Evolutionary conservation across 2,797 vertebrate species (phyloP).

Genomic region (Crocodylus rhombifer): DNA sequence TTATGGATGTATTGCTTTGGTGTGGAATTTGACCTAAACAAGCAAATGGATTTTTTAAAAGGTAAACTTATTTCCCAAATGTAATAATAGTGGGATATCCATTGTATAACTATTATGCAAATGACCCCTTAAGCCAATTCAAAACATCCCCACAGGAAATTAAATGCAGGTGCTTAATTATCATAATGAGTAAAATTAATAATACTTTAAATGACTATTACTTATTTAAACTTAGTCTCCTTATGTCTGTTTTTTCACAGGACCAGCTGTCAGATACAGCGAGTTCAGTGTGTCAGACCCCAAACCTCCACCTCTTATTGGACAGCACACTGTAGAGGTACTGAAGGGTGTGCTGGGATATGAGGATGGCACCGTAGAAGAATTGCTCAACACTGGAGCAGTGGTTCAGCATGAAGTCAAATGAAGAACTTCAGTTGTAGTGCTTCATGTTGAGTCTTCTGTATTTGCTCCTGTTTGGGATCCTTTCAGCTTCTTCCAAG

Average conservation of each 20-base stretch:
- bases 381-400: constrained; percentile 79
- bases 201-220: not conserved
- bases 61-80: not conserved
- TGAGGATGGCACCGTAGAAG: constrained; percentile 77
- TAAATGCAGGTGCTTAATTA: not conserved
- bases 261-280: constrained; percentile 88
- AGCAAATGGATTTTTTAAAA: not conserved
- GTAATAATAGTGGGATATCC: not conserved
- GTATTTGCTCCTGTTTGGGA: constrained; percentile 55
- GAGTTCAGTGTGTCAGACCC: constrained; percentile 81
- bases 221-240: not conserved
- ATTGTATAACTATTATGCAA: not conserved
- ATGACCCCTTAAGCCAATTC: not conserved
- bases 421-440: constrained; percentile 68
- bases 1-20: not conserved
- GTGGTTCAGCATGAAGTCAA: constrained; percentile 82
- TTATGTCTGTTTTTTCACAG: constrained; percentile 70
- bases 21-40: not conserved
- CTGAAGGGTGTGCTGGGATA: constrained; percentile 84
- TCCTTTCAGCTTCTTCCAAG: constrained; percentile 51
- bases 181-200: not conserved
- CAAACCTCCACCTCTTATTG: constrained; percentile 84
- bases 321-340: constrained; percentile 87
- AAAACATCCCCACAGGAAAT: not conserved
- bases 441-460: constrained; percentile 48